Conservation (phyloP, 1,140 invertebrate genomes). For the Cotesia chilonis region DNA sequence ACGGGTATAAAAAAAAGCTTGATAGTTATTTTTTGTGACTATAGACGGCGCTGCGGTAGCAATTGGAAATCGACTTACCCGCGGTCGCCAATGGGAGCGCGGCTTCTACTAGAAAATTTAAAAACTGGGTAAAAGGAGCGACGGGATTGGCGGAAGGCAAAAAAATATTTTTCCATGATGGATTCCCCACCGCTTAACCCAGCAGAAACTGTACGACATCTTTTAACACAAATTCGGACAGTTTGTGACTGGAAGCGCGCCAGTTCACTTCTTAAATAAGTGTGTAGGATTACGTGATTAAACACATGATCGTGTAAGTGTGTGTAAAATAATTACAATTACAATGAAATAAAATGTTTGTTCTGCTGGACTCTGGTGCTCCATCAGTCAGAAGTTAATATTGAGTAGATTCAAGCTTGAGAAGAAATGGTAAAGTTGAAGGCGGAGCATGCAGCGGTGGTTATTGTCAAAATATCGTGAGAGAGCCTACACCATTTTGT, state of each 20-base stretch:
- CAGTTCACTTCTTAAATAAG: conserved; percentile 16
- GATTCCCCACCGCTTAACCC: not conserved
- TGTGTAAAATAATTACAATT: not conserved
- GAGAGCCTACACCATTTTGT: too few species aligned
- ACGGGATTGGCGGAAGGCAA: not conserved
- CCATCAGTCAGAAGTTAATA: too few species aligned
- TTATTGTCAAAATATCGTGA: too few species aligned
- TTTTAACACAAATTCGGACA: not conserved
- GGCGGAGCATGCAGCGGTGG: too few species aligned
- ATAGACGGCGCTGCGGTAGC: not conserved
- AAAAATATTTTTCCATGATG: not conserved
- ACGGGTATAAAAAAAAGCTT: not conserved
- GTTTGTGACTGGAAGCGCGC: conserved; percentile 30
- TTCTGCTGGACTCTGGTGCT: too few species aligned
- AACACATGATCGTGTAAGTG: conserved; percentile 3
- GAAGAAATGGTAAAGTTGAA: too few species aligned
- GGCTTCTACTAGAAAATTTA: too few species aligned
- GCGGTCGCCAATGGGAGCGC: too few species aligned
- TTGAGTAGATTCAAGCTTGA: too few species aligned
- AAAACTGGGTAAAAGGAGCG: too few species aligned
- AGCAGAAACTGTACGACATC: not conserved
- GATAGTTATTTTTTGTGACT: too few species aligned
- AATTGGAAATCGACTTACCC: not conserved
- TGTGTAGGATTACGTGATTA: conserved; percentile 16
- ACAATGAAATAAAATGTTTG: not conserved